phyloP scores from a whole-genome alignment of 2,888 invertebrate genomes.

The Sarcophaga rosellei region DNA sequence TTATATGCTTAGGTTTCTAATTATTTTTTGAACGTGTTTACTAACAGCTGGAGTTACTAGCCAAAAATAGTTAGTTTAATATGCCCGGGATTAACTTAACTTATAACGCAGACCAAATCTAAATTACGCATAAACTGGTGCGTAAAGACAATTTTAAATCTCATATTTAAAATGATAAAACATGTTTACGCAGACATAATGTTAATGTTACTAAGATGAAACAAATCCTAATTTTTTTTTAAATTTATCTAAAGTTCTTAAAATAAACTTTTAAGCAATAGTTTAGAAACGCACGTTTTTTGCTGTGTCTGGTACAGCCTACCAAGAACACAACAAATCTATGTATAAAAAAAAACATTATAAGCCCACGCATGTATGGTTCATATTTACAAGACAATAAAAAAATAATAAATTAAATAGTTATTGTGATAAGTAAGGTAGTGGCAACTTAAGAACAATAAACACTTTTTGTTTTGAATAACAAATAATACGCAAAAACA shows the following conservation, averaged over 20 bases:
- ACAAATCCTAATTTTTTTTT: neutral
- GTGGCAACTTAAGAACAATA: neutral
- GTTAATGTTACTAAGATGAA: conserved; percentile 1
- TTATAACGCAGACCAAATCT: neutral
- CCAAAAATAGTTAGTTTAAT: no score
- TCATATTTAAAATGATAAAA: neutral
- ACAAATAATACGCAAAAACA: neutral
- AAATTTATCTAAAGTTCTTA: neutral
- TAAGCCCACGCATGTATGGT: neutral
- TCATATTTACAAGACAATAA: neutral
- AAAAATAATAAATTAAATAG: conserved; percentile 4
- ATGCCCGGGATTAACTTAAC: neutral
- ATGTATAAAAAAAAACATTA: neutral
- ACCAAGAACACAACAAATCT: neutral
- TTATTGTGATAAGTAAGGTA: neutral
- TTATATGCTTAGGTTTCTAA: no score
- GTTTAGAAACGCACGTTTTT: neutral
- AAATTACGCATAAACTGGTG: neutral
- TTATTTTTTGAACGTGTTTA: no score
- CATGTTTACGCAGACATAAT: neutral
- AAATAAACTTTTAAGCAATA: neutral
- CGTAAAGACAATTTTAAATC: neutral
- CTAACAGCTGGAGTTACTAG: no score
- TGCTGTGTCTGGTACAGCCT: neutral
- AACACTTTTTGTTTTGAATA: neutral